phyloP scores from a whole-genome alignment of 2,113 vertebrate species.

The Halcyon malimbica region DNA sequence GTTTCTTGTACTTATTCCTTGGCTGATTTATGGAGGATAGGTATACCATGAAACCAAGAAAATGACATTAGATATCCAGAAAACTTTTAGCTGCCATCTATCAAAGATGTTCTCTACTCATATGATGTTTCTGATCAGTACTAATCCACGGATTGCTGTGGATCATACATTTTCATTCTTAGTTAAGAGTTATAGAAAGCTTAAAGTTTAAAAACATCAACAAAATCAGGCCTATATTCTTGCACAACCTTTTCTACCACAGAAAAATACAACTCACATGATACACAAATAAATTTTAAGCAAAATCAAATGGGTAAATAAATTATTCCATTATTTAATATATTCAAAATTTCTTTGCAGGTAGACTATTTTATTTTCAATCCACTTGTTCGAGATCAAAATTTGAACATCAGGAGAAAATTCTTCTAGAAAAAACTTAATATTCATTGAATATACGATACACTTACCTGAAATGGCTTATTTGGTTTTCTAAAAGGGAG shows the following conservation, averaged over 20 bases:
- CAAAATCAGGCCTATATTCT: neutral
- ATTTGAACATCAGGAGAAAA: neutral
- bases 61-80: neutral
- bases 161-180: neutral
- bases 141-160: neutral
- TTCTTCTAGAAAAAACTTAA: neutral
- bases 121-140: neutral
- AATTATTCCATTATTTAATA: neutral
- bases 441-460: neutral
- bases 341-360: neutral
- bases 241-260: neutral
- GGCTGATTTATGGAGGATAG: neutral
- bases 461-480: constrained; percentile 93
- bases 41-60: neutral
- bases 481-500: constrained; percentile 90
- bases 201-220: neutral
- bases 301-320: neutral
- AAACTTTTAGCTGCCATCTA: neutral
- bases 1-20: neutral
- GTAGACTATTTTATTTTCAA: neutral
- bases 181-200: neutral
- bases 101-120: neutral
- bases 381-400: neutral
- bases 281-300: neutral
- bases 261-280: neutral